Evolutionary conservation across 2,797 vertebrate species (phyloP).

Genomic region (Anolis apletophallus): DNA sequence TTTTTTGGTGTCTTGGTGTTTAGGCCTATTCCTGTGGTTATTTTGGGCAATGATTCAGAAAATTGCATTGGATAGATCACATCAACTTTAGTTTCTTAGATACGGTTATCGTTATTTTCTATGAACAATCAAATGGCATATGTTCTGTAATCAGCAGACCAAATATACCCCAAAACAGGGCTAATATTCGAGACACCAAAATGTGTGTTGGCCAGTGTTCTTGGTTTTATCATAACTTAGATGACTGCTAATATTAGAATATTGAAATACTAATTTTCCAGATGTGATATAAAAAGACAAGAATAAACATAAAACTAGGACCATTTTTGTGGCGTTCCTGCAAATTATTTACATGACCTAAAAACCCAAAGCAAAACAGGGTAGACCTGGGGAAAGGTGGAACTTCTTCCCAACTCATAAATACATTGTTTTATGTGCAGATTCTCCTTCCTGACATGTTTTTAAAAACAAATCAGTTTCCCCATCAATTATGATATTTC

Average conservation of each 20-base stretch:
- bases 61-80: too few species aligned
- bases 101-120: too few species aligned
- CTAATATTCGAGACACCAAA: too few species aligned
- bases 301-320: conserved; percentile 80
- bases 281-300: conserved; percentile 80
- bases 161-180: too few species aligned
- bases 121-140: too few species aligned
- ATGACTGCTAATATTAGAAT: conserved; percentile 92
- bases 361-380: conserved; percentile 59
- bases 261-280: conserved; percentile 92
- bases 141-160: too few species aligned
- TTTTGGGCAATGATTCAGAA: too few species aligned
- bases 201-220: conserved; percentile 68
- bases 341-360: conserved; percentile 70
- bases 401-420: conserved; percentile 62
- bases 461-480: conserved; percentile 54
- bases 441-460: not conserved
- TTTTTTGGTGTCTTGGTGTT: too few species aligned
- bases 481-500: conserved; percentile 36
- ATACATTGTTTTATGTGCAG: conserved; percentile 56
- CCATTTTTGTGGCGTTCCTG: conserved; percentile 68
- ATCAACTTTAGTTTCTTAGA: too few species aligned
- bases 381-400: conserved; percentile 68
- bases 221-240: conserved; percentile 91
- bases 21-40: too few species aligned